Percentiles rank a stretch among this genome's conserved stretches.
phyloP scores from a whole-genome alignment of 2,797 vertebrate genomes.

The Premnoplex brunnescens region DNA sequence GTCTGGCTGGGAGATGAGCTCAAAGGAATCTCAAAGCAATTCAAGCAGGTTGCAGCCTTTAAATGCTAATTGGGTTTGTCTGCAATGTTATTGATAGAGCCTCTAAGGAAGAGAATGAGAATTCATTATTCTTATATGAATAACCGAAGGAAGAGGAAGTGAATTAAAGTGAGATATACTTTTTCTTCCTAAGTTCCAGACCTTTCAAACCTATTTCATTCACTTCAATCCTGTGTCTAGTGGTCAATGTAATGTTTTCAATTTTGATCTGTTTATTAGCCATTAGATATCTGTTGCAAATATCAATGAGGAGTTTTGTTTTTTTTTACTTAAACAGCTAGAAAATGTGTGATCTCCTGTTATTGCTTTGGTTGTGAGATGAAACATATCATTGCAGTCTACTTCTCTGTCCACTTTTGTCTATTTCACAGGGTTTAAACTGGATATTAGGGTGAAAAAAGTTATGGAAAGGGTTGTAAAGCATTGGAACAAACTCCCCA shows the following conservation, averaged over 20 bases:
- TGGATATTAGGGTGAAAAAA: background rate
- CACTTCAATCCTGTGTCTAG: background rate
- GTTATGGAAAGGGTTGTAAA: background rate
- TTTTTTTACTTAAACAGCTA: background rate
- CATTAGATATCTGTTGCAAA: background rate
- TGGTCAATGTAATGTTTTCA: background rate
- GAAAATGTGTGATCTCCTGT: background rate
- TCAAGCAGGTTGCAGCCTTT: slow-evolving; percentile 14
- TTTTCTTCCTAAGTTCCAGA: background rate
- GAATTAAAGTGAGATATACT: background rate
- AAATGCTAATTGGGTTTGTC: slow-evolving; percentile 39
- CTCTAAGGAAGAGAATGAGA: background rate
- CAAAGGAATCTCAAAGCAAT: slow-evolving; percentile 24
- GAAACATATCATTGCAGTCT: background rate
- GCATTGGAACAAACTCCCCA: background rate
- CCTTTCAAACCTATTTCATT: background rate
- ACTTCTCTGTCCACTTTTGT: rapidly evolving
- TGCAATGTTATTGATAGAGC: slow-evolving; percentile 42
- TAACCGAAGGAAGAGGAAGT: background rate
- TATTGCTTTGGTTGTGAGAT: background rate
- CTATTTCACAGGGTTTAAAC: background rate
- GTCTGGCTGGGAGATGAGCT: slow-evolving; percentile 21
- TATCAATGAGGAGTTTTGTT: background rate
- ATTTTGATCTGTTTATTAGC: background rate
- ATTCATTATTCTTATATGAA: slow-evolving; percentile 1